Conservation (phyloP, 2,888 invertebrate species). For the Ophion costatus region DNA sequence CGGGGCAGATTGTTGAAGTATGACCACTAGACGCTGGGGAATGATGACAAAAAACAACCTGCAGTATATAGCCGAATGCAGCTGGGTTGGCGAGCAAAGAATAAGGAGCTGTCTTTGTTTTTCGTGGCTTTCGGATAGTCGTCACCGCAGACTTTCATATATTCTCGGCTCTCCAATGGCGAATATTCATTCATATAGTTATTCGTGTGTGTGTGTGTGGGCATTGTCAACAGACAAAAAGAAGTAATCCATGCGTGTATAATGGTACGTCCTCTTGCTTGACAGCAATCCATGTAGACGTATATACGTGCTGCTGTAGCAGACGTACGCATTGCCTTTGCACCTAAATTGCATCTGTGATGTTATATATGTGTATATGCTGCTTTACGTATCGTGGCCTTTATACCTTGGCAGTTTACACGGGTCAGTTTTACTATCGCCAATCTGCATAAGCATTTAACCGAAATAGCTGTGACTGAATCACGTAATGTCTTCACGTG, state of each 20-base stretch:
- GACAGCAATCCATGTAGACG: neutral
- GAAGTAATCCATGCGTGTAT: neutral
- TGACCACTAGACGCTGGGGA: neutral
- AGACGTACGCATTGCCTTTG: constrained; percentile 64
- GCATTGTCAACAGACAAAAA: neutral
- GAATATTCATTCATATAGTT: constrained; percentile 27
- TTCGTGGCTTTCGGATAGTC: constrained; percentile 56
- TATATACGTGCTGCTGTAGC: neutral
- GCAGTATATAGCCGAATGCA: constrained; percentile 48
- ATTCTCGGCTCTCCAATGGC: constrained; percentile 61
- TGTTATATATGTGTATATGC: neutral
- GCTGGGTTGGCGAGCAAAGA: constrained; percentile 63
- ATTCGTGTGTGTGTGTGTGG: neutral
- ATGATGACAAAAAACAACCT: constrained; percentile 29
- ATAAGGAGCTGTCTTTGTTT: constrained; percentile 41
- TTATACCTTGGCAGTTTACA: constrained; percentile 72
- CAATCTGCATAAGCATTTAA: constrained; percentile 80
- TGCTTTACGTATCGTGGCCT: constrained; percentile 57
- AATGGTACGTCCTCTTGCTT: neutral
- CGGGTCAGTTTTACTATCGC: constrained; percentile 74
- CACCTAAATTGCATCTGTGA: constrained; percentile 38
- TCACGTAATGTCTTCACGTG: constrained; percentile 69
- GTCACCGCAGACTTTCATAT: constrained; percentile 68
- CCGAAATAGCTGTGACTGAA: constrained; percentile 73
- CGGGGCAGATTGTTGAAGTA: neutral